These are phyloP conservation scores for Chrysogorgia sp. DNA, from an alignment of 92 coral and sea anemone genomes.

Conservation along the genomic window DNA sequence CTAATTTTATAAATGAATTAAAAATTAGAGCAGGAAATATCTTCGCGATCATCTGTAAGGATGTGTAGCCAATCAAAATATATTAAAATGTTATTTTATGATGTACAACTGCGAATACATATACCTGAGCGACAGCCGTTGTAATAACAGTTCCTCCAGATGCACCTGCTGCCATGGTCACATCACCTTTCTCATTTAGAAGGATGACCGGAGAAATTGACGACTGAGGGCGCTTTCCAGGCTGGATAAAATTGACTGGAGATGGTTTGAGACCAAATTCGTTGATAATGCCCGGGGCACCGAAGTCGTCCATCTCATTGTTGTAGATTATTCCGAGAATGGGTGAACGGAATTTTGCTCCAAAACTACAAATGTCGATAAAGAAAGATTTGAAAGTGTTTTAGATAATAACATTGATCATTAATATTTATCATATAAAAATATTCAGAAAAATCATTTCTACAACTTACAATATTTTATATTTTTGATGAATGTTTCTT, in stretches of 20 bases:
- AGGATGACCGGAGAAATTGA: constrained; percentile 93
- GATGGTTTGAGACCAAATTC: constrained; percentile 95
- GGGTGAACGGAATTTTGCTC: constrained; percentile 93
- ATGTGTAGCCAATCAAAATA: too few relatives aligned
- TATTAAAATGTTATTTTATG: too few relatives aligned
- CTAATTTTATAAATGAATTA: too few relatives aligned
- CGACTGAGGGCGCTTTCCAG: constrained; percentile 98
- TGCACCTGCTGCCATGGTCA: constrained; percentile 80
- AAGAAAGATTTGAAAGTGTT: background rate
- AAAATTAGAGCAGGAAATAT: too few relatives aligned
- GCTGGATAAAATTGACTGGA: constrained; percentile 91
- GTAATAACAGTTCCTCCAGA: constrained; percentile 98
- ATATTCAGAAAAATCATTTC: too few relatives aligned
- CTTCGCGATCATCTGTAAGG: too few relatives aligned
- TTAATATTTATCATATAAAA: too few relatives aligned
- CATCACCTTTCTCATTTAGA: constrained; percentile 84
- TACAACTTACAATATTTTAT: too few relatives aligned
- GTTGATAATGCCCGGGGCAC: constrained; percentile 88
- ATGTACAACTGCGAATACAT: too few relatives aligned
- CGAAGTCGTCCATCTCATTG: constrained; percentile 99
- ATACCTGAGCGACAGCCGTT: constrained; percentile 93
- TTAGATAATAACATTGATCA: background rate
- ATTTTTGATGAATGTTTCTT: too few relatives aligned
- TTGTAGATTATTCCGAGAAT: constrained; percentile 92
- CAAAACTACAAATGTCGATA: constrained; percentile 63